Conservation (phyloP, 2,888 invertebrate genomes). For the Zhuqinia jingwanae region DNA sequence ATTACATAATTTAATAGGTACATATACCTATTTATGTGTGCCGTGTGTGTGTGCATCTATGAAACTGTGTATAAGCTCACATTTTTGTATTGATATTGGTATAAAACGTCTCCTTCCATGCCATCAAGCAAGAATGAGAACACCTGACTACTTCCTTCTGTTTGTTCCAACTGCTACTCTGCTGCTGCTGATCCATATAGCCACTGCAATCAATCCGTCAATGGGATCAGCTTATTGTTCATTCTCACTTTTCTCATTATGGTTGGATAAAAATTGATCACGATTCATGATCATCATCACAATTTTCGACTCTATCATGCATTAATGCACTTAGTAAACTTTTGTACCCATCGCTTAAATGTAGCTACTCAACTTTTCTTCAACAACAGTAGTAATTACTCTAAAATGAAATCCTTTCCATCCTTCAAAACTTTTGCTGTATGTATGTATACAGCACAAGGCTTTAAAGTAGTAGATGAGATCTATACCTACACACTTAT, state of each 20-base stretch:
- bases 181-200: conserved; percentile 18
- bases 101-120: no score
- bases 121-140: neutral
- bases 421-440: no score
- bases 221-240: conserved; percentile 48
- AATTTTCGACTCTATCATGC: conserved; percentile 7
- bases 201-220: conserved; percentile 66
- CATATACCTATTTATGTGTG: no score
- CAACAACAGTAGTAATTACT: conserved; percentile 44
- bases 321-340: neutral
- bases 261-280: conserved; percentile 49
- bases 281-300: neutral
- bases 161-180: neutral
- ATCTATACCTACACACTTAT: neutral
- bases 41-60: conserved; percentile 42
- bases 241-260: conserved; percentile 54
- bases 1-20: conserved; percentile 54
- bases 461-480: no score
- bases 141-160: conserved; percentile 68
- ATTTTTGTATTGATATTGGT: no score
- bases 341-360: neutral
- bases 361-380: conserved; percentile 25
- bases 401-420: no score
- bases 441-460: no score
- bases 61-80: conserved; percentile 3